phyloP scores from a whole-genome alignment of 2,113 vertebrate species.

The Nettapus auritus region DNA sequence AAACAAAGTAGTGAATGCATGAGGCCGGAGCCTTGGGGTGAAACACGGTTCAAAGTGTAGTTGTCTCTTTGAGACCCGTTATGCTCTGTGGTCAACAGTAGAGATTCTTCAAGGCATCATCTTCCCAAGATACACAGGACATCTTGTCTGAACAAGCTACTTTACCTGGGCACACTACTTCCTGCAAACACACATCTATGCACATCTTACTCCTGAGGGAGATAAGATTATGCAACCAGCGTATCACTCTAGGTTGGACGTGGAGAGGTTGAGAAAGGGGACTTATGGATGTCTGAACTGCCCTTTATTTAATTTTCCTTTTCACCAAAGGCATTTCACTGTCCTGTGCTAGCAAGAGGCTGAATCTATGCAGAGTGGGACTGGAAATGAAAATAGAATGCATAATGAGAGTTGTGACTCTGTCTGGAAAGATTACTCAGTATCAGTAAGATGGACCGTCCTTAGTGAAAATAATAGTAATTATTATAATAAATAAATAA shows the following conservation, averaged over 20 bases:
- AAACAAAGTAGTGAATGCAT: neutral
- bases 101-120: neutral
- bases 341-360: neutral
- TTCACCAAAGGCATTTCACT: neutral
- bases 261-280: neutral
- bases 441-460: neutral
- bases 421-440: neutral
- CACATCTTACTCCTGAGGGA: neutral
- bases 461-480: neutral
- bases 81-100: neutral
- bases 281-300: neutral
- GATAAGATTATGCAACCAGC: neutral
- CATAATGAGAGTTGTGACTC: neutral
- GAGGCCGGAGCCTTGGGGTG: neutral
- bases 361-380: neutral
- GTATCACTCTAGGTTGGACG: neutral
- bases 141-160: neutral
- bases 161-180: neutral
- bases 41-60: accelerated
- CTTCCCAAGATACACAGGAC: neutral
- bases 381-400: neutral
- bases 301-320: neutral
- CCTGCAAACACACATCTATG: neutral
- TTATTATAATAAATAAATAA: too few species aligned
- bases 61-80: neutral